Base-by-base conservation (phyloP, 2,888 invertebrate species). In the Molorchus minor region DNA sequence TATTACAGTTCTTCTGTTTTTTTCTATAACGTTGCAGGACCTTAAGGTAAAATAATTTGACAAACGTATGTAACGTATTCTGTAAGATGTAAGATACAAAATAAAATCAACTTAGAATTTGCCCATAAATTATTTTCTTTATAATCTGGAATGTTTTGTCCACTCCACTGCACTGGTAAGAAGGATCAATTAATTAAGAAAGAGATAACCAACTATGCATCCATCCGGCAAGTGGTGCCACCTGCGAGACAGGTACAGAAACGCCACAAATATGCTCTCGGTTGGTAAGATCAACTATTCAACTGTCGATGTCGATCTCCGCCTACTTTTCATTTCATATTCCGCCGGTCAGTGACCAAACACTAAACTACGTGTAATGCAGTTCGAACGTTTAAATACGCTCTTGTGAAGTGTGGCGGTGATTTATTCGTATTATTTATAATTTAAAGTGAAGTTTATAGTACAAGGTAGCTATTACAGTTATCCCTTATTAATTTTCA, bases 401-500 rank as follows among this genome's bases (percentile, higher is more conserved):
- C 62, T 66, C 54, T 56, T 56, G 56, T 64, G 54, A 58, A 55
- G 66, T 62, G 66, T 59, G 58, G n/a, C 61, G 56, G 61, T 61
- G 55, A 58, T 64, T 69, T 61, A 62, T 63, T 55, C 43, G 93
- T 95, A 94, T 86, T 65, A 54, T 54, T 51, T 54, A 46, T 58
- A 49, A 47, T 64, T 59, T 59, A 54, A 33, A 57, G 59, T 57
- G 53, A 36, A 55, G 46, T 47, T 52, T 46, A 58, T 52, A 61
- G 41, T 58, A 45, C 49, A 46, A 61, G 61, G 57, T 64, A 59
- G 54, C 17, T 51, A 45, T 38, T 51, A 38, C 41, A 30, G 15
- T 58, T 17, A 36, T 58, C 55, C 4, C 33, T 20, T 43, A 7
- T 8, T 38, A 49, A 20, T 54, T 44, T 38, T 15, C 33, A 10